Conservation (phyloP, 2,888 invertebrate species). For the Platycheirus albimanus region DNA sequence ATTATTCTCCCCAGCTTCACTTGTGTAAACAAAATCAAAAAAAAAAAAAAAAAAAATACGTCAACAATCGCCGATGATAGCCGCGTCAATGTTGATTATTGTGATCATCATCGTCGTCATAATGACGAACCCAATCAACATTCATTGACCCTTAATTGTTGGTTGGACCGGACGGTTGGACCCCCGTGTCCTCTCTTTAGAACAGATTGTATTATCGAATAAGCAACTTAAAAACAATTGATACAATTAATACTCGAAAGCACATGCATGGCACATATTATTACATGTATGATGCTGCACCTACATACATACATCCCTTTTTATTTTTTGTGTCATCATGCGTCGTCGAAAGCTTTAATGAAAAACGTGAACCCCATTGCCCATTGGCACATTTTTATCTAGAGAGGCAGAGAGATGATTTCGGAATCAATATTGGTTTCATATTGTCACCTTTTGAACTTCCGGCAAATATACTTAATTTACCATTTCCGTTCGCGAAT, state of each 20-base stretch:
- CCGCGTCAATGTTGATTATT: constrained; percentile 44
- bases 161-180: background rate
- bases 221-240: constrained; percentile 64
- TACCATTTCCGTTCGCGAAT: constrained; percentile 46
- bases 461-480: constrained; percentile 62
- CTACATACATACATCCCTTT: background rate
- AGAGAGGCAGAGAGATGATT: background rate
- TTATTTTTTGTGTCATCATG: background rate
- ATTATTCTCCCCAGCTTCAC: constrained; percentile 64
- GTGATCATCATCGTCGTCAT: constrained; percentile 38
- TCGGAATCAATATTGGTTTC: constrained; percentile 37
- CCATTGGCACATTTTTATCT: background rate
- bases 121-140: constrained; percentile 67
- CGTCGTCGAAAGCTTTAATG: constrained; percentile 5
- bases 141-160: constrained; percentile 69
- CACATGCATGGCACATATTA: constrained; percentile 4
- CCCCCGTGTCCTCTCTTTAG: constrained; percentile 28
- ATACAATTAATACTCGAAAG: constrained; percentile 33
- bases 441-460: constrained; percentile 62
- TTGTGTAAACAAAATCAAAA: constrained; percentile 42
- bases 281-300: constrained; percentile 13
- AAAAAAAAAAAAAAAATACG: constrained; percentile 22
- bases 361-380: constrained; percentile 4
- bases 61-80: constrained; percentile 50
- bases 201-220: constrained; percentile 63